Percentiles rank a stretch among this genome's conserved stretches.
Conservation (phyloP, 2,113 vertebrate genomes). For the Suncus etruscus region DNA sequence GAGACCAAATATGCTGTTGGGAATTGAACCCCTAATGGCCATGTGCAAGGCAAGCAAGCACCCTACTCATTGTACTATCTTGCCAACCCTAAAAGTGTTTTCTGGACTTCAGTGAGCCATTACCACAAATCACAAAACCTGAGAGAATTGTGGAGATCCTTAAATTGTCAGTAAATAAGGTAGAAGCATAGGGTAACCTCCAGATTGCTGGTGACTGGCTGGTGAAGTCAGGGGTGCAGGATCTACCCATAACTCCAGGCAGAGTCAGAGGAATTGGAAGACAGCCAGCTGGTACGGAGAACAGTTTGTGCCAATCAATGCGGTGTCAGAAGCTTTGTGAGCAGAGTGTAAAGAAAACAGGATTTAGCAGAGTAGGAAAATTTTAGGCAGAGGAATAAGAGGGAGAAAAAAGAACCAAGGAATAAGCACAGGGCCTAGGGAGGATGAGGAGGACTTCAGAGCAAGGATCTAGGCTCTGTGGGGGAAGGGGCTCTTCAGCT, state of each 20-base stretch:
- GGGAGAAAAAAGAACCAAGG: too few relatives aligned
- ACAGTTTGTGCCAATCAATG: neutral
- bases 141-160: neutral
- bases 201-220: neutral
- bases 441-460: neutral
- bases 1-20: too few relatives aligned
- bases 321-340: neutral
- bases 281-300: neutral
- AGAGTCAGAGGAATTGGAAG: neutral
- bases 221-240: neutral
- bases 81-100: neutral
- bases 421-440: too few relatives aligned
- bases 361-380: neutral
- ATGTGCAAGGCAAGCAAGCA: too few relatives aligned
- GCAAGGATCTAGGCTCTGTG: neutral
- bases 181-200: neutral
- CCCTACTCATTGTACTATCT: too few relatives aligned
- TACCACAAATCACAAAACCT: neutral
- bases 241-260: neutral
- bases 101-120: neutral
- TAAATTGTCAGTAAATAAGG: neutral
- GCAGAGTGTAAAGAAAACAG: neutral
- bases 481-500: neutral
- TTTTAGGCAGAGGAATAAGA: neutral
- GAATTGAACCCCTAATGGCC: too few relatives aligned